These are phyloP conservation scores for Pelagia noctiluca DNA, from an alignment of 30 jellyfish, hydroid and myxozoan genomes.

Conservation along the genomic window DNA sequence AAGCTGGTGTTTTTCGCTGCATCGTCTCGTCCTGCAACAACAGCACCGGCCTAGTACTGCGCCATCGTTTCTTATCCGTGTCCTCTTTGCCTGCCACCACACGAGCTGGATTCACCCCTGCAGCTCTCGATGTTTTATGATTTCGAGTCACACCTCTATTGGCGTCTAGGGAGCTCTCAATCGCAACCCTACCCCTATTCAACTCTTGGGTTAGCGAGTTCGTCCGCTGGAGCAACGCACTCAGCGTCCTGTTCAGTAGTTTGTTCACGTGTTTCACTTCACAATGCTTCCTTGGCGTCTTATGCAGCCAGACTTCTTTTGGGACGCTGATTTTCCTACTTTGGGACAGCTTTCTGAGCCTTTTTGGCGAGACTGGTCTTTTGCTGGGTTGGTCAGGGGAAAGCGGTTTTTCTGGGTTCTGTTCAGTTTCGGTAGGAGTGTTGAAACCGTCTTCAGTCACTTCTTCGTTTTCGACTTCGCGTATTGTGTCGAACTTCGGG, in stretches of 20 bases:
- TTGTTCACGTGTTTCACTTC: not conserved
- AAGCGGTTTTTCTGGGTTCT: no score
- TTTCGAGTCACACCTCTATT: not conserved
- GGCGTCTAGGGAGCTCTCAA: not conserved
- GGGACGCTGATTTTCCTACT: not conserved
- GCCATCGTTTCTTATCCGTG: no score
- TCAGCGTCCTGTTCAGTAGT: not conserved
- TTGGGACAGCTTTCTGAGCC: not conserved
- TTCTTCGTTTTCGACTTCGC: constrained; percentile 42
- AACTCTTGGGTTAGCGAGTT: constrained; percentile 2
- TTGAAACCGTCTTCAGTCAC: not conserved
- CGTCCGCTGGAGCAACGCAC: not conserved
- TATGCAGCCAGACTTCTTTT: not conserved
- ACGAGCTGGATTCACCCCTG: no score
- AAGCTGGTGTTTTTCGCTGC: no score
- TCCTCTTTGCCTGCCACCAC: no score
- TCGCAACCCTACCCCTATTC: not conserved
- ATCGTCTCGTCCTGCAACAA: no score
- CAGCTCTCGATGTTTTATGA: no score
- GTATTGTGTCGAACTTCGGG: constrained; percentile 10
- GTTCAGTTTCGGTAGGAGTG: not conserved
- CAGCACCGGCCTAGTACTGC: no score
- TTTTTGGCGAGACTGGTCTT: constrained; percentile 1
- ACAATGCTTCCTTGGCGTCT: constrained; percentile 4
- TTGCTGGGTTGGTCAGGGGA: no score